A percentile compares a stretch with the other conserved stretches of the same genome.
Conservation (phyloP, 2,113 vertebrate genomes). For the Dasyornis broadbenti region DNA sequence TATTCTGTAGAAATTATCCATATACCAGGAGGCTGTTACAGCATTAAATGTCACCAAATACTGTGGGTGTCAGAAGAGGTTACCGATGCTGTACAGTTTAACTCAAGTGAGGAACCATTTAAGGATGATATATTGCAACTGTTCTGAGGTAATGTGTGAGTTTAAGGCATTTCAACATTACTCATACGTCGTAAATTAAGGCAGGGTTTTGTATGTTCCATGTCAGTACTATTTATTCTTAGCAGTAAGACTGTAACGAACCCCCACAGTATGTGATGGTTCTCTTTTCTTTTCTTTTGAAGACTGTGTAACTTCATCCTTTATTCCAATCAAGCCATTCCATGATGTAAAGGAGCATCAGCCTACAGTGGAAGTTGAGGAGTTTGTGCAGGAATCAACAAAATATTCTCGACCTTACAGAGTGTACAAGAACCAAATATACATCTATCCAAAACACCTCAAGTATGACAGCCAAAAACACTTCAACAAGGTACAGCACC, state of each 20-base stretch:
- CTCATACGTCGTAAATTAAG: background rate
- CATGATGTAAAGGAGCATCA: constrained; percentile 76
- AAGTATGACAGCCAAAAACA: constrained; percentile 97
- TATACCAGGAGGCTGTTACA: background rate
- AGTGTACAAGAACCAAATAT: constrained; percentile 95
- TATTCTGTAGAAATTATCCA: background rate
- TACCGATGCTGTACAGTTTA: background rate
- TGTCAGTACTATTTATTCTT: background rate
- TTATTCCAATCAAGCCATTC: constrained; percentile 93
- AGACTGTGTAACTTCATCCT: constrained; percentile 96
- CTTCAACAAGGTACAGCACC: constrained; percentile 87
- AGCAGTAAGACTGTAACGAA: background rate
- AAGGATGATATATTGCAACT: background rate
- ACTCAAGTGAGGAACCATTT: background rate
- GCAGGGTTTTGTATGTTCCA: background rate
- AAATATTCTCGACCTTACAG: constrained; percentile 90
- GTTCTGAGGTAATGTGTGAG: background rate
- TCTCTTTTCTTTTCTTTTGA: constrained; percentile 65
- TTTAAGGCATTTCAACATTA: background rate
- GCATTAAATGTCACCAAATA: background rate
- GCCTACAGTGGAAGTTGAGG: constrained; percentile 91
- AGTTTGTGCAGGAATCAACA: constrained; percentile 89
- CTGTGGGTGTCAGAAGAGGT: background rate
- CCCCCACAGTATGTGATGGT: background rate
- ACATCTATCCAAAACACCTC: constrained; percentile 95